Evolutionary conservation across 37 sponge, comb jelly and placozoan species (phyloP).

Genomic region (Haliclona indistincta): DNA sequence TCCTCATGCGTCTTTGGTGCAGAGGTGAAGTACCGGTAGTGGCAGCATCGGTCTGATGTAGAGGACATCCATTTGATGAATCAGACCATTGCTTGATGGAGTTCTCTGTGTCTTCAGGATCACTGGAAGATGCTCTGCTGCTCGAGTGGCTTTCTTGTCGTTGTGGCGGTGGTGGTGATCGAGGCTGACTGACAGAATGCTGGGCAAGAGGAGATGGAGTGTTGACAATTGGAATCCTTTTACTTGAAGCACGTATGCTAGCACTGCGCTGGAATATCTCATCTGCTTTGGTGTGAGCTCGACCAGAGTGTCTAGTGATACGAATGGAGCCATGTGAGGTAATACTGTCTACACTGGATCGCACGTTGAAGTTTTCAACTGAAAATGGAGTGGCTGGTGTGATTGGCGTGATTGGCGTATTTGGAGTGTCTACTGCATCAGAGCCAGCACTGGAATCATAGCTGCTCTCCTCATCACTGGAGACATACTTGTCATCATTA

Average conservation of each 20-base stretch:
- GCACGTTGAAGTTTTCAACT: background rate
- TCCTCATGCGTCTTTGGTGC: no score
- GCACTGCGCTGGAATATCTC: slow-evolving; percentile 6
- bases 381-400: no score
- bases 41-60: no score
- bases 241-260: no score
- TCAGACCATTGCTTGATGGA: no score
- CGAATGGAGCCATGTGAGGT: slow-evolving; percentile 33
- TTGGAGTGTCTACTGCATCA: background rate
- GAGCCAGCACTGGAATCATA: no score
- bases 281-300: slow-evolving; percentile 18
- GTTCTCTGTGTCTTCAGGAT: no score
- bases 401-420: background rate
- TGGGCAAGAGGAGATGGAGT: background rate
- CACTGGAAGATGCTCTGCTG: no score
- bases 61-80: no score
- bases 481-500: background rate
- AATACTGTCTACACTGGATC: background rate
- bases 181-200: background rate
- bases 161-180: no score
- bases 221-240: background rate
- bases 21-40: no score
- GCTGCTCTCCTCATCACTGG: background rate
- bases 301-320: slow-evolving; percentile 59
- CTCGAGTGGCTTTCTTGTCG: no score